Conservation (phyloP, 2,888 invertebrate genomes). For the Strigamia crassipes region DNA sequence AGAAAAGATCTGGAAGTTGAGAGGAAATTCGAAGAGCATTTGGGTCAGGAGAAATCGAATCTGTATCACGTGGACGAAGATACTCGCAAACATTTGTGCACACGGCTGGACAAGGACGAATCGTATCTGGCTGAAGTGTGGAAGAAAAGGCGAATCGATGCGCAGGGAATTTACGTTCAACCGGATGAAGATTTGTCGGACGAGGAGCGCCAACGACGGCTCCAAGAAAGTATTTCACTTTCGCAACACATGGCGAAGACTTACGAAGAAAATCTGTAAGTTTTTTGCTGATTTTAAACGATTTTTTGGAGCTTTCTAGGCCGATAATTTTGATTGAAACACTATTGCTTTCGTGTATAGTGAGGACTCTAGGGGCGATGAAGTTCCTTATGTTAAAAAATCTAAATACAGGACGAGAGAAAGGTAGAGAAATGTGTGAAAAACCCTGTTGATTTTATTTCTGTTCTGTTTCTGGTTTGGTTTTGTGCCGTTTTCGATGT, state of each 20-base stretch:
- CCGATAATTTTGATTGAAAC: neutral
- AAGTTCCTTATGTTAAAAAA: slow-evolving; percentile 41
- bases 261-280: slow-evolving; percentile 84
- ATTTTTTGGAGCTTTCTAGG: neutral
- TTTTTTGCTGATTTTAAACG: slow-evolving; percentile 53
- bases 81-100: slow-evolving; percentile 49
- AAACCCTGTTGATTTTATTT: neutral
- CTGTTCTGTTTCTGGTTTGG: neutral
- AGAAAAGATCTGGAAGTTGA: slow-evolving; percentile 83
- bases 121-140: slow-evolving; percentile 49
- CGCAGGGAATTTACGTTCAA: slow-evolving; percentile 49
- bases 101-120: slow-evolving; percentile 49
- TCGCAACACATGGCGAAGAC: slow-evolving; percentile 81
- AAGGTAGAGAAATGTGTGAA: slow-evolving; percentile 38
- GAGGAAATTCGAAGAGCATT: slow-evolving; percentile 79
- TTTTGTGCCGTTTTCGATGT: neutral
- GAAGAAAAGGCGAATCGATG: slow-evolving; percentile 49
- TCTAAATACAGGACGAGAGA: slow-evolving; percentile 44
- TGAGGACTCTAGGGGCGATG: slow-evolving; percentile 17
- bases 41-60: slow-evolving; percentile 50
- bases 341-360: neutral
- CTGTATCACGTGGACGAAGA: slow-evolving; percentile 49
- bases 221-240: slow-evolving; percentile 50
- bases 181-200: slow-evolving; percentile 43
- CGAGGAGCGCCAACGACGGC: slow-evolving; percentile 48